Conservation (phyloP, 2,113 vertebrate species). For the Neopipo cinnamomea region DNA sequence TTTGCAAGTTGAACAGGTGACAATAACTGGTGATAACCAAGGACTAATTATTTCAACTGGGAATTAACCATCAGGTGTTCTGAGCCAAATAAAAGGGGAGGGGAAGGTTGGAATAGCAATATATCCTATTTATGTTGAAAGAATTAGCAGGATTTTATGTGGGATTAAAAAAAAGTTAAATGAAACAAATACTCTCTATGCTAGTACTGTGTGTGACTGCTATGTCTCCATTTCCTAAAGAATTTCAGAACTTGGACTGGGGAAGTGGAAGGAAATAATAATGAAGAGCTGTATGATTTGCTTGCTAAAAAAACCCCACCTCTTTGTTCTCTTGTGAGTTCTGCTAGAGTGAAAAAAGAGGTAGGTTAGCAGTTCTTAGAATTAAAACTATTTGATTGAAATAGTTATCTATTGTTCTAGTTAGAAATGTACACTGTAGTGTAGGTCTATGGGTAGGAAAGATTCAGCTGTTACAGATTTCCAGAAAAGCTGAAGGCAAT, state of each 20-base stretch:
- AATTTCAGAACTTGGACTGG: neutral
- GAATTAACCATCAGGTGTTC: conserved; percentile 41
- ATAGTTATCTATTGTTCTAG: neutral
- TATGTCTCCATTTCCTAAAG: neutral
- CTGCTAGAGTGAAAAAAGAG: neutral
- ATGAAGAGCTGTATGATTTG: neutral
- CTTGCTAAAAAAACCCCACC: neutral
- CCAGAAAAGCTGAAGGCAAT: neutral
- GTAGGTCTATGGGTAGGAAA: neutral
- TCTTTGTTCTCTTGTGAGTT: neutral
- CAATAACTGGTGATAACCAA: conserved; percentile 53
- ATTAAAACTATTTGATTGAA: neutral
- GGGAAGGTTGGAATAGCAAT: neutral
- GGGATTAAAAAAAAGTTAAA: neutral
- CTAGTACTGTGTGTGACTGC: neutral
- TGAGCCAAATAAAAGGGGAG: conserved; percentile 28
- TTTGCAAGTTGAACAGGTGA: conserved; percentile 52
- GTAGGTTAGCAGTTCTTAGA: neutral
- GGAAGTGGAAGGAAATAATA: neutral
- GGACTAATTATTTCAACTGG: conserved; percentile 36
- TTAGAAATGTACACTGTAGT: neutral
- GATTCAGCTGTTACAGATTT: neutral
- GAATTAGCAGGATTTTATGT: neutral
- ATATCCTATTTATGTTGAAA: conserved; percentile 12
- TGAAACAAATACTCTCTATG: neutral